Base-by-base conservation (phyloP, 1,140 invertebrate genomes). In the Dolichoris vasculosae region DNA sequence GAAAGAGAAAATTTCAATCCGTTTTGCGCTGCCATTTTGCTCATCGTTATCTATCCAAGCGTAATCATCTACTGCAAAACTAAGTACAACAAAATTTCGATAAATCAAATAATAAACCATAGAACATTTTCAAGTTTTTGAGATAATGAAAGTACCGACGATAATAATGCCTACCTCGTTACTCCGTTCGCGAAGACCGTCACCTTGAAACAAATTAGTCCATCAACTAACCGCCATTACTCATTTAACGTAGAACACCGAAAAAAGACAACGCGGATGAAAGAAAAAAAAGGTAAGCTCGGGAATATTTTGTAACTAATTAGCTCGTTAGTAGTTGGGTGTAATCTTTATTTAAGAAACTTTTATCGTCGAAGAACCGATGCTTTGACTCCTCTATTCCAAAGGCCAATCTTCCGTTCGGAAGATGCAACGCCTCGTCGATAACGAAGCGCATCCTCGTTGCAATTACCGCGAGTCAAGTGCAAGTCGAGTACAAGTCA, bases 311-410 rank as follows among this genome's bases (percentile, higher is more conserved):
- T 38, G n/a, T 40, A 64, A 83, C 63, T 67, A 67, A 77, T 77
- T 43, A 40, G 20, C 40, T 77, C 75, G 73, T 83, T 83, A 83
- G 20, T 40, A 32, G 76, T 30, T 59, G 30, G 71, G 71, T 35
- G 17, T 81, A 51, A 63, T 40, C 67, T 35, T 40, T 38, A 48
- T 13, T 9, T 8, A 38, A 7, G 6, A n/a, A 3, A 67, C 15
- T 67, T 67, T 67, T 67, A 67, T 67, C 17, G 64, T 11, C 32
- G 69, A 2, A 6, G 20, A 23, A n/a, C 4, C 17, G 69, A 4
- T 15, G 67, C 30, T 67, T 67, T 67, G 11, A 11, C n/a, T 35
- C 30, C 63, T 11, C 35, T 35, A 13, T 59, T 59, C 55, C 23
- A 59, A 26, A 3, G 23, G 3, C 55, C 55, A 59, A n/a, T n/a